phyloP scores from a whole-genome alignment of 1,140 invertebrate genomes.

The Drosophila tropicalis region DNA sequence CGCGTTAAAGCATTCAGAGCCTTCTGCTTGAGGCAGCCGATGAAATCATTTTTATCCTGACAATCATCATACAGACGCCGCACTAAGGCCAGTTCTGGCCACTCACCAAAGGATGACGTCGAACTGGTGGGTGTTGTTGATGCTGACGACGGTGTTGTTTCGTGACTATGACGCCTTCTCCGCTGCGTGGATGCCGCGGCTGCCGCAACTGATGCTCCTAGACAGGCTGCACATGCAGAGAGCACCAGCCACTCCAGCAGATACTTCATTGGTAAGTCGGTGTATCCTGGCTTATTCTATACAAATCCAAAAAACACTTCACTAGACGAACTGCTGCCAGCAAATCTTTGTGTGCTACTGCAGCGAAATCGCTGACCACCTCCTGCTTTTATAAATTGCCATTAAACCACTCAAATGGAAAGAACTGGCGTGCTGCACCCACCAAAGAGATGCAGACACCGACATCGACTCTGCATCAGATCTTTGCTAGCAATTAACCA shows the following conservation, averaged over 20 bases:
- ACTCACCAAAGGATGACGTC: constrained; percentile 18
- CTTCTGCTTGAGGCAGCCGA: constrained; percentile 85
- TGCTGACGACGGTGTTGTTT: neutral
- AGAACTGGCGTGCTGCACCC: constrained; percentile 70
- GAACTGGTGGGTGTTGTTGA: constrained; percentile 19
- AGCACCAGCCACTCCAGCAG: constrained; percentile 65
- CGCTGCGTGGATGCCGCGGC: constrained; percentile 33
- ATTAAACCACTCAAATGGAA: constrained; percentile 66
- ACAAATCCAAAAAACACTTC: neutral
- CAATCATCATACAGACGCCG: constrained; percentile 86
- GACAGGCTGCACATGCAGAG: constrained; percentile 42
- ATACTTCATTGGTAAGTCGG: constrained; percentile 43
- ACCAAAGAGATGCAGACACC: constrained; percentile 46
- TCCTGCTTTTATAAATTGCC: constrained; percentile 79
- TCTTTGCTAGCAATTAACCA: constrained; percentile 62
- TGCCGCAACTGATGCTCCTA: constrained; percentile 19
- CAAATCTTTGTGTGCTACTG: constrained; percentile 73
- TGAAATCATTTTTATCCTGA: constrained; percentile 85
- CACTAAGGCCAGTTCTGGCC: constrained; percentile 62
- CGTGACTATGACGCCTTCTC: constrained; percentile 40
- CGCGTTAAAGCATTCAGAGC: constrained; percentile 84
- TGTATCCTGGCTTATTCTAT: constrained; percentile 12
- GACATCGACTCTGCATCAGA: constrained; percentile 29
- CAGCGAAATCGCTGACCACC: constrained; percentile 65
- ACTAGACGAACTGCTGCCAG: constrained; percentile 37